A percentile compares a stretch with the other conserved stretches of the same genome.
These are phyloP conservation scores for Nephrotoma appendiculata DNA, from an alignment of 2,888 invertebrate genomes.

Conservation along the genomic window DNA sequence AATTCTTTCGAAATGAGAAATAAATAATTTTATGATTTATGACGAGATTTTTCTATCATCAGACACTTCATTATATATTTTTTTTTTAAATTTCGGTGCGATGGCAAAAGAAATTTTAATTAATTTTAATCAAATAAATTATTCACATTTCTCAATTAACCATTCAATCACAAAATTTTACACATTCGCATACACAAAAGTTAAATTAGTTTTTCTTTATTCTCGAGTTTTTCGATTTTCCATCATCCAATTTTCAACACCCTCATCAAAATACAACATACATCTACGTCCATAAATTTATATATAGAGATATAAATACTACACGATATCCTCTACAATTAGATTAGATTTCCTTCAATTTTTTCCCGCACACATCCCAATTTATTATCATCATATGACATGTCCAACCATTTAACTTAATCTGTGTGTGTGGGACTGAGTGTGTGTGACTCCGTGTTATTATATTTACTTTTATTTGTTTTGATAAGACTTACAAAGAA, in stretches of 20 bases:
- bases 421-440: background rate
- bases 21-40: background rate
- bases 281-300: background rate
- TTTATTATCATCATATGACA: constrained; percentile 2
- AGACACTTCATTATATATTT: background rate
- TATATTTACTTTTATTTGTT: background rate
- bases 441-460: background rate
- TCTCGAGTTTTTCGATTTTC: background rate
- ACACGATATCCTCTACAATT: background rate
- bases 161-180: background rate
- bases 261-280: background rate
- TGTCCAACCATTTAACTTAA: constrained; percentile 4
- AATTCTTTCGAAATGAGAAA: background rate
- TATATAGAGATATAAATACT: background rate
- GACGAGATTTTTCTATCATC: background rate
- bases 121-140: background rate
- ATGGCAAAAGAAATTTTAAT: background rate
- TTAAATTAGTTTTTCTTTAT: background rate
- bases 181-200: background rate
- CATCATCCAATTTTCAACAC: background rate
- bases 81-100: background rate
- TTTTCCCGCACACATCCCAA: background rate
- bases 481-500: background rate
- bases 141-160: background rate
- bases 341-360: background rate